Evolutionary conservation across 2,888 invertebrate species (phyloP).

Genomic region (Cantharis lateralis): DNA sequence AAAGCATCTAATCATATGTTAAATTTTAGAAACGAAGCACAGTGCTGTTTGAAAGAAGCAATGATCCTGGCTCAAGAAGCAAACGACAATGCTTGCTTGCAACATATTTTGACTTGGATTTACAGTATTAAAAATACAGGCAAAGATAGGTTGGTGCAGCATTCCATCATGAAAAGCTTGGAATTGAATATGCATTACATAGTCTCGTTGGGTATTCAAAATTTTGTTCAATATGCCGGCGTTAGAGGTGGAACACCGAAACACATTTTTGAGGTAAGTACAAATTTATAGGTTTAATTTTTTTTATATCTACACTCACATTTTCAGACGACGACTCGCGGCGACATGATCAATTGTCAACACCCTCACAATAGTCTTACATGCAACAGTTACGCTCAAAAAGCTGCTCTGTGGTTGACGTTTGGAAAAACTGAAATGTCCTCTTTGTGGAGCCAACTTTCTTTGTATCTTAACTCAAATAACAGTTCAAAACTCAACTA

Average conservation of each 20-base stretch:
- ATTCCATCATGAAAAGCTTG: slow-evolving; percentile 70
- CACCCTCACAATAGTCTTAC: slow-evolving; percentile 82
- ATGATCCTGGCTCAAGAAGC: slow-evolving; percentile 87
- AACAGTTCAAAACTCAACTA: slow-evolving; percentile 49
- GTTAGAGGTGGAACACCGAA: slow-evolving; percentile 69
- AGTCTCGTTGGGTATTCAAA: slow-evolving; percentile 75
- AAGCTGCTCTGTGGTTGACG: slow-evolving; percentile 84
- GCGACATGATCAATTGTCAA: slow-evolving; percentile 84
- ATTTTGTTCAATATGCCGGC: slow-evolving; percentile 77
- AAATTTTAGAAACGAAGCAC: slow-evolving; percentile 69
- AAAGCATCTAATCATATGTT: not conserved
- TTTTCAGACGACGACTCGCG: slow-evolving; percentile 76
- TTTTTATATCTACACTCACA: slow-evolving; percentile 33
- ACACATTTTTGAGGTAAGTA: slow-evolving; percentile 66
- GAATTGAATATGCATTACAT: slow-evolving; percentile 72
- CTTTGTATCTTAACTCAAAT: slow-evolving; percentile 76
- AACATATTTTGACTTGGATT: slow-evolving; percentile 85
- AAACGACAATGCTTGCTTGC: slow-evolving; percentile 83
- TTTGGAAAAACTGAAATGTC: slow-evolving; percentile 89
- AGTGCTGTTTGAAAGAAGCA: slow-evolving; percentile 83
- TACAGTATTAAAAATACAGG: slow-evolving; percentile 62
- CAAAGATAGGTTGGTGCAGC: slow-evolving; percentile 67
- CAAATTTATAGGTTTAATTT: not conserved
- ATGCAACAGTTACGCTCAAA: slow-evolving; percentile 78
- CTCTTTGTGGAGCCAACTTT: slow-evolving; percentile 76